These are phyloP conservation scores for Taurulus bubalis DNA, from an alignment of 2,113 vertebrate genomes.

Conservation along the genomic window DNA sequence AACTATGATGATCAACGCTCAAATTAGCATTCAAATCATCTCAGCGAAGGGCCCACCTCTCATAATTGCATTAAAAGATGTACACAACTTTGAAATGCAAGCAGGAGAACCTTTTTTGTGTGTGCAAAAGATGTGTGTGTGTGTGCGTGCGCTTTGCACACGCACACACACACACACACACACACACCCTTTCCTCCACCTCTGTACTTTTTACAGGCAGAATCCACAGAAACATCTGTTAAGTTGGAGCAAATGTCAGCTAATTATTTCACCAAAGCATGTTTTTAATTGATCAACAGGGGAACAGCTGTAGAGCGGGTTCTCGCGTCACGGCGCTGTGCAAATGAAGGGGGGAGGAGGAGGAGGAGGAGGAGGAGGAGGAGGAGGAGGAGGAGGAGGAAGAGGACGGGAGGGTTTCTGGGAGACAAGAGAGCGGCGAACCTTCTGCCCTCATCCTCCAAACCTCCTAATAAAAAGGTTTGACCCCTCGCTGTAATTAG, in stretches of 20 bases:
- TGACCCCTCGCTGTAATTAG: slow-evolving; percentile 67
- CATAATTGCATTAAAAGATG: slow-evolving; percentile 79
- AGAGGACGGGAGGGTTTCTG: background rate
- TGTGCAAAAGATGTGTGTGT: slow-evolving; percentile 46
- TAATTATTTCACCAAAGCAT: slow-evolving; percentile 84
- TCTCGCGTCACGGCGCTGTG: slow-evolving; percentile 60
- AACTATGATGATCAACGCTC: slow-evolving; percentile 72
- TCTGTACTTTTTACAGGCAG: slow-evolving; percentile 72
- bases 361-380: background rate
- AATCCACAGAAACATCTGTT: slow-evolving; percentile 81
- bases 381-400: background rate
- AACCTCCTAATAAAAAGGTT: slow-evolving; percentile 29
- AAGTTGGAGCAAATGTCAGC: slow-evolving; percentile 83
- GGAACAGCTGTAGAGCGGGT: slow-evolving; percentile 79
- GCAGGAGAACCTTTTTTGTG: slow-evolving; percentile 44
- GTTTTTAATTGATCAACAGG: slow-evolving; percentile 86
- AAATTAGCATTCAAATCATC: slow-evolving; percentile 78
- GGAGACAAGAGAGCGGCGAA: slow-evolving; percentile 48
- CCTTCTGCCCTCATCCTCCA: slow-evolving; percentile 31
- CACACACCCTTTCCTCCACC: slow-evolving; percentile 58
- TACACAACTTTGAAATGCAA: slow-evolving; percentile 75
- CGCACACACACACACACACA: slow-evolving; percentile 22
- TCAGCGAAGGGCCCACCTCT: slow-evolving; percentile 74
- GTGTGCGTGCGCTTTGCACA: too few relatives aligned
- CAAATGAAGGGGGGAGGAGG: slow-evolving; percentile 38